A percentile compares a stretch with the other conserved stretches of the same genome.
Conservation (phyloP, 2,888 invertebrate species). For the Catocala sponsa region DNA sequence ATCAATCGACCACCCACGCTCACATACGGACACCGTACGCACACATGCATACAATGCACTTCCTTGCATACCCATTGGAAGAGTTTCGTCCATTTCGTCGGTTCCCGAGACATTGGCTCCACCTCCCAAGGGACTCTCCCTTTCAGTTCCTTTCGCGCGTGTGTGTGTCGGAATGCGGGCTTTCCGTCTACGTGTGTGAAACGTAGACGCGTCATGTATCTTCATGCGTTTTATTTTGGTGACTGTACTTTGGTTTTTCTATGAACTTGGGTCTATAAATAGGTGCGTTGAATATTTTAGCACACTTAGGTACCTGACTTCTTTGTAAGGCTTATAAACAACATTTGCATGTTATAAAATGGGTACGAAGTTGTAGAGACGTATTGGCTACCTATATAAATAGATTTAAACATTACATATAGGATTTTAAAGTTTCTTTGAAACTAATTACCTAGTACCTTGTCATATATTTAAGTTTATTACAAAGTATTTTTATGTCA, state of each 20-base stretch:
- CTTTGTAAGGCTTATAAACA: constrained; percentile 9
- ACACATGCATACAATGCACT: constrained; percentile 75
- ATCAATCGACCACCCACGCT: constrained; percentile 68
- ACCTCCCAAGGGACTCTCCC: constrained; percentile 87
- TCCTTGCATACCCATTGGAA: constrained; percentile 84
- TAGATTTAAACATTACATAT: too few relatives aligned
- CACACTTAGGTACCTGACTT: constrained; percentile 19
- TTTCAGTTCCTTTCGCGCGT: constrained; percentile 63
- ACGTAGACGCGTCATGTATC: constrained; percentile 59
- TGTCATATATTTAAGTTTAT: too few relatives aligned
- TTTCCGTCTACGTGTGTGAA: constrained; percentile 60
- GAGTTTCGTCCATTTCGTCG: constrained; percentile 80
- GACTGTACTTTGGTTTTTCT: constrained; percentile 56
- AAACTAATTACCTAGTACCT: too few relatives aligned
- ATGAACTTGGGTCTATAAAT: constrained; percentile 67
- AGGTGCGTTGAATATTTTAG: constrained; percentile 35
- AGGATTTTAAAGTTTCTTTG: too few relatives aligned
- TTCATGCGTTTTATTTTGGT: constrained; percentile 71
- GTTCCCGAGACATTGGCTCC: constrained; percentile 82
- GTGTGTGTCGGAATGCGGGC: constrained; percentile 61
- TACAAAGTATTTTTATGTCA: too few relatives aligned
- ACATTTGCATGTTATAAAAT: constrained; percentile 17
- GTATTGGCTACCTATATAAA: not conserved
- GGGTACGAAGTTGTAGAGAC: not conserved
- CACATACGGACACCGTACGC: constrained; percentile 44